phyloP scores from a whole-genome alignment of 1,140 invertebrate species.

The Pseudobourletiella spinata region DNA sequence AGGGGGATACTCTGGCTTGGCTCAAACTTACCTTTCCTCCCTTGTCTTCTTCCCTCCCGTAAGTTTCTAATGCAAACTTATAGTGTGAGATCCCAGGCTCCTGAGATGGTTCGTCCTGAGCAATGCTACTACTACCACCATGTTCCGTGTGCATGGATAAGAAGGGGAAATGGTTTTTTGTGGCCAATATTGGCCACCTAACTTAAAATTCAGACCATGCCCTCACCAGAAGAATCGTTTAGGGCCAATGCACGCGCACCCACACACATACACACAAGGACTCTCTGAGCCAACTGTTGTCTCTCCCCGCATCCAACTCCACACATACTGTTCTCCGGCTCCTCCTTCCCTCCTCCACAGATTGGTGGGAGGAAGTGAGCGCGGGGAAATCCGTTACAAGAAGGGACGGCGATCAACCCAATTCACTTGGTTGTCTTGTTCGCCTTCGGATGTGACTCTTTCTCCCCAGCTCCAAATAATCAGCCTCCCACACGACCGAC shows the following conservation, averaged over 20 bases:
- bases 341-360: neutral
- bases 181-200: constrained; percentile 12
- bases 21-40: neutral
- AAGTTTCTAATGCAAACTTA: neutral
- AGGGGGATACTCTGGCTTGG: no score
- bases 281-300: constrained; percentile 36
- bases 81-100: neutral
- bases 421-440: neutral
- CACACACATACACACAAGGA: no score
- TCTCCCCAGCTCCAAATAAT: neutral
- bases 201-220: constrained; percentile 31
- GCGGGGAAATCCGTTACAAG: neutral
- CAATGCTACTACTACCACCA: no score
- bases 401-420: neutral
- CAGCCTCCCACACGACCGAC: neutral
- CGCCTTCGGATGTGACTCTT: neutral
- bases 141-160: neutral
- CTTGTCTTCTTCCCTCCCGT: neutral
- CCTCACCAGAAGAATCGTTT: constrained; percentile 26
- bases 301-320: constrained; percentile 12
- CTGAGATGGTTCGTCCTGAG: no score
- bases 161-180: neutral
- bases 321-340: neutral
- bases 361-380: neutral
- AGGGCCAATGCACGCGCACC: constrained; percentile 14